phyloP scores from a whole-genome alignment of 2,113 vertebrate species.

The Ceyx margarethae region DNA sequence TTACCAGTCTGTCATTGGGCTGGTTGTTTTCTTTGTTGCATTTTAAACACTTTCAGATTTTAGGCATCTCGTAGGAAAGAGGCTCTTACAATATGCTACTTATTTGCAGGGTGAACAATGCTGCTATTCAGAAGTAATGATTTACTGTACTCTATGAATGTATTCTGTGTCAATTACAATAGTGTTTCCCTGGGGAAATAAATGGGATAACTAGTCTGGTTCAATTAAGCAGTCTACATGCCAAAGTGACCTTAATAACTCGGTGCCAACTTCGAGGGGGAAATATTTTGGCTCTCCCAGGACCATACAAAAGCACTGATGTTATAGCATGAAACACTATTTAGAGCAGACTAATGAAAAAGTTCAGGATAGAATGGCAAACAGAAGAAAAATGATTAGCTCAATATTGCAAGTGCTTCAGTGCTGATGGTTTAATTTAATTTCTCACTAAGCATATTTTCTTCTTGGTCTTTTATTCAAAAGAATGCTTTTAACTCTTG shows the following conservation, averaged over 20 bases:
- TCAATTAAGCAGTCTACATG: conserved; percentile 49
- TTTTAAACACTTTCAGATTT: conserved; percentile 57
- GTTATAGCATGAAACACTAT: not conserved
- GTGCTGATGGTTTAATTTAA: not conserved
- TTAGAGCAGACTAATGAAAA: conserved; percentile 16
- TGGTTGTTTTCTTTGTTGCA: conserved; percentile 32
- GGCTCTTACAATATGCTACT: conserved; percentile 20
- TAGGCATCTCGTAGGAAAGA: conserved; percentile 33
- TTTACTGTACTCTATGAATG: conserved; percentile 32
- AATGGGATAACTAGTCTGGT: conserved; percentile 3
- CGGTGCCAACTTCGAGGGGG: conserved; percentile 22
- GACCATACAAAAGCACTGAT: not conserved
- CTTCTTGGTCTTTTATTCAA: not conserved
- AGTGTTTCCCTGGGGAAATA: conserved; percentile 14
- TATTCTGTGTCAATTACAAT: conserved; percentile 34
- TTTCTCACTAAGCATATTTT: not conserved
- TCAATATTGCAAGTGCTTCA: not conserved
- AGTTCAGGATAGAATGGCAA: not conserved
- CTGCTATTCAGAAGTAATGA: conserved; percentile 43
- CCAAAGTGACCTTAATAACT: conserved; percentile 36
- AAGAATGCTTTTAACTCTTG: not conserved
- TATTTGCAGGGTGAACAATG: conserved; percentile 37
- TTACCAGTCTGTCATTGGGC: conserved; percentile 15
- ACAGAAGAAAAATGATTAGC: not conserved
- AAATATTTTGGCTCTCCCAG: conserved; percentile 22